Percentiles rank a stretch among this genome's conserved stretches.
These are phyloP conservation scores for Macquaria ambigua DNA, from an alignment of 2,113 vertebrate species.

Conservation along the genomic window DNA sequence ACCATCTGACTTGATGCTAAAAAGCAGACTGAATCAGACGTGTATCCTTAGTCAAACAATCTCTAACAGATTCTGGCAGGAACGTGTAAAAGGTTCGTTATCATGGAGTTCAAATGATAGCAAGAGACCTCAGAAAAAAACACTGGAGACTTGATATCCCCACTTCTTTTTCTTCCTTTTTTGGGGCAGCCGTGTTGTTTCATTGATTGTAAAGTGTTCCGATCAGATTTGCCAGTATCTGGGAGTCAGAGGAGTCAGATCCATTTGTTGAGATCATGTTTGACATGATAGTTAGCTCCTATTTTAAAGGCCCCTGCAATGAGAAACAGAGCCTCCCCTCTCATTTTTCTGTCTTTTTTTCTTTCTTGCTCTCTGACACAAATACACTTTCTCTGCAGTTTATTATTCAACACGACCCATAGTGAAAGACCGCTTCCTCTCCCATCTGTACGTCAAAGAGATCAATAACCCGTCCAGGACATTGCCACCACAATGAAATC, in stretches of 20 bases:
- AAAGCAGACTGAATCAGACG: slow-evolving; percentile 67
- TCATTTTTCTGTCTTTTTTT: slow-evolving; percentile 11
- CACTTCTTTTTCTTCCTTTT: slow-evolving; percentile 69
- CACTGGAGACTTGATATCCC: slow-evolving; percentile 46
- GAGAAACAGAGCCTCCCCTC: slow-evolving; percentile 59
- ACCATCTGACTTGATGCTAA: slow-evolving; percentile 60
- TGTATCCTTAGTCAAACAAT: slow-evolving; percentile 71
- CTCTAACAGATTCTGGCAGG: slow-evolving; percentile 62
- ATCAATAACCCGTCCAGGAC: slow-evolving; percentile 71
- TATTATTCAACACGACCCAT: slow-evolving; percentile 67
- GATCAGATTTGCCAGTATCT: slow-evolving; percentile 65
- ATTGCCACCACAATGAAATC: slow-evolving; percentile 77
- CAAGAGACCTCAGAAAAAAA: slow-evolving; percentile 43
- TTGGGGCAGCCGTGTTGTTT: slow-evolving; percentile 54
- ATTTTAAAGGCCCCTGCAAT: slow-evolving; percentile 65
- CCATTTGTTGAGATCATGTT: slow-evolving; percentile 73
- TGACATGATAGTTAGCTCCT: slow-evolving; percentile 66
- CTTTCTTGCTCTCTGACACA: slow-evolving; percentile 41
- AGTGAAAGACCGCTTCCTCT: slow-evolving; percentile 66
- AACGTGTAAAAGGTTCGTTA: slow-evolving; percentile 67
- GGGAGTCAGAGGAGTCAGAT: slow-evolving; percentile 57
- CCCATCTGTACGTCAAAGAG: slow-evolving; percentile 75
- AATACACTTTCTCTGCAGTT: slow-evolving; percentile 60
- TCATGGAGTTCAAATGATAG: slow-evolving; percentile 68
- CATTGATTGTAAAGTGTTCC: slow-evolving; percentile 55